Conservation (phyloP, 2,888 invertebrate species). For the Lochmaea crataegi region DNA sequence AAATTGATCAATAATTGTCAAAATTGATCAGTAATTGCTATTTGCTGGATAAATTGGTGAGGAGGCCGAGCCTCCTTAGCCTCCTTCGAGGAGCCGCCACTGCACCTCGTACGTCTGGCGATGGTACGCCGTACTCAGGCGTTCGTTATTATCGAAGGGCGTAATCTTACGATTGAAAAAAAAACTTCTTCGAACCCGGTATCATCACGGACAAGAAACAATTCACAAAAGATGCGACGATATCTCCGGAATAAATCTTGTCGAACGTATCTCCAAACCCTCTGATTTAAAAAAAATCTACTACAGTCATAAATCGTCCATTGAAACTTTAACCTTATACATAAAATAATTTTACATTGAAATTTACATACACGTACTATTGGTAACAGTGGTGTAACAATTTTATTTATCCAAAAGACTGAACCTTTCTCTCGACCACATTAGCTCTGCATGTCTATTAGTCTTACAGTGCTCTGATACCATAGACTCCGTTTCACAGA, state of each 20-base stretch:
- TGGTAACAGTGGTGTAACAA: neutral
- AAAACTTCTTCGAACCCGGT: no score
- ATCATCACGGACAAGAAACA: slow-evolving; percentile 9
- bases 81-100: no score
- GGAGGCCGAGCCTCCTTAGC: no score
- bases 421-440: no score
- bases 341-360: slow-evolving; percentile 16
- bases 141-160: neutral
- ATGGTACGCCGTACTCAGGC: neutral
- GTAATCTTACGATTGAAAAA: slow-evolving; percentile 3
- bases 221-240: neutral
- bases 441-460: no score
- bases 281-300: slow-evolving; percentile 22
- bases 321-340: slow-evolving; percentile 17
- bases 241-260: slow-evolving; percentile 19
- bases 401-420: no score
- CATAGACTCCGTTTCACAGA: no score
- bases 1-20: no score
- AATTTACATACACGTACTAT: slow-evolving; percentile 16
- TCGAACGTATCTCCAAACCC: slow-evolving; percentile 4
- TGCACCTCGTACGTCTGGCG: neutral
- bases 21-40: no score
- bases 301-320: slow-evolving; percentile 16
- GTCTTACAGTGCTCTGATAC: no score
- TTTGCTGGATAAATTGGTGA: no score